phyloP scores from a whole-genome alignment of 1,140 invertebrate genomes.

The Planococcus citri region DNA sequence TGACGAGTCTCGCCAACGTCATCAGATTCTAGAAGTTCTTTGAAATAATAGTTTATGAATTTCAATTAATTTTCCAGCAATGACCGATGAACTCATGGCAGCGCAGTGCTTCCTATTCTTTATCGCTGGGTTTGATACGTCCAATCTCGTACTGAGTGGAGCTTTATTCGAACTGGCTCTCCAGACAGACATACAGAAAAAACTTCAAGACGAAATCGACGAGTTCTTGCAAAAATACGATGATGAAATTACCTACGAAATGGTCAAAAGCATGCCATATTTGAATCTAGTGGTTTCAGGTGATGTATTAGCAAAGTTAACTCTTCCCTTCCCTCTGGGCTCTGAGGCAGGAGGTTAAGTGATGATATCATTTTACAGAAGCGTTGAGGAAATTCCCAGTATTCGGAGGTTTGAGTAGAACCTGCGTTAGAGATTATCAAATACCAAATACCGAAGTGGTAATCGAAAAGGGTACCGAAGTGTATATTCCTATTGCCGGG shows the following conservation, averaged over 20 bases:
- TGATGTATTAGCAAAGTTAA: slow-evolving; percentile 26
- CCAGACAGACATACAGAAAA: slow-evolving; percentile 40
- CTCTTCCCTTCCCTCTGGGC: not conserved
- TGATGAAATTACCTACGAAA: slow-evolving; percentile 39
- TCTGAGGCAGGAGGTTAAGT: not conserved
- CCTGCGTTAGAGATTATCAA: slow-evolving; percentile 40
- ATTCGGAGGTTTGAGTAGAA: slow-evolving; percentile 36
- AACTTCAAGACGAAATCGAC: slow-evolving; percentile 42
- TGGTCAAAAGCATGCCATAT: slow-evolving; percentile 34
- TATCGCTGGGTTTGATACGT: slow-evolving; percentile 48
- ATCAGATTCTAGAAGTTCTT: no score
- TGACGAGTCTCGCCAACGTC: no score
- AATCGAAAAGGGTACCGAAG: slow-evolving; percentile 30
- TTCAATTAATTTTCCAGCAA: not conserved
- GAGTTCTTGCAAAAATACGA: slow-evolving; percentile 33
- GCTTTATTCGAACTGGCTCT: slow-evolving; percentile 38
- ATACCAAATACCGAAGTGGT: slow-evolving; percentile 33
- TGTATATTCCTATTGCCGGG: slow-evolving; percentile 33
- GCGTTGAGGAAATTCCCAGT: slow-evolving; percentile 44
- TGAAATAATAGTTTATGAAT: no score
- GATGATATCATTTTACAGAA: slow-evolving; percentile 37
- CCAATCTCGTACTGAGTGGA: slow-evolving; percentile 38
- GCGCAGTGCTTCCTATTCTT: slow-evolving; percentile 48
- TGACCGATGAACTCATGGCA: slow-evolving; percentile 30
- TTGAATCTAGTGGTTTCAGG: slow-evolving; percentile 35